phyloP scores from a whole-genome alignment of 2,113 vertebrate species.

The Entelurus aequoreus region DNA sequence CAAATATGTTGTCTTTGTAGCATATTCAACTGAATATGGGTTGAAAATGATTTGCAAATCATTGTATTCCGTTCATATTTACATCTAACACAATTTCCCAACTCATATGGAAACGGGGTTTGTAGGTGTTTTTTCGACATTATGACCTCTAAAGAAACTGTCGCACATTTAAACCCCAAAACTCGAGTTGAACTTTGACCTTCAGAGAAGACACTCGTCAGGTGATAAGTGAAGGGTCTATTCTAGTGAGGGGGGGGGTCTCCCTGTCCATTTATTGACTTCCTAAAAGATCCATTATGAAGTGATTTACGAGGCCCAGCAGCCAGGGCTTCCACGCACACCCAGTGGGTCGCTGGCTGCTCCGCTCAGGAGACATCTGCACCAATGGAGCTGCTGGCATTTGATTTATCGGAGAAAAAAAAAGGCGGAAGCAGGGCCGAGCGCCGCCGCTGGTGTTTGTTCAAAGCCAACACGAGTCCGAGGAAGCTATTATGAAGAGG shows the following conservation, averaged over 20 bases:
- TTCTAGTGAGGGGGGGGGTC: constrained; percentile 31
- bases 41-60: too few relatives aligned
- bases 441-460: constrained; percentile 56
- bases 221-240: constrained; percentile 56
- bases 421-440: constrained; percentile 57
- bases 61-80: too few relatives aligned
- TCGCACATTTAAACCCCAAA: constrained; percentile 22
- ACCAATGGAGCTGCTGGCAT: constrained; percentile 21
- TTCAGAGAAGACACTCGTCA: constrained; percentile 48
- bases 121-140: constrained; percentile 12
- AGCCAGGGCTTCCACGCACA: constrained; percentile 22
- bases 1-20: too few relatives aligned
- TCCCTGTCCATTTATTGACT: constrained; percentile 69
- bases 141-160: constrained; percentile 30
- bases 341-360: constrained; percentile 17
- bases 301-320: constrained; percentile 68
- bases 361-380: constrained; percentile 58
- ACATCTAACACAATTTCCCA: too few relatives aligned
- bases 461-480: constrained; percentile 58
- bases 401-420: constrained; percentile 67
- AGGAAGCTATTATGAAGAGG: constrained; percentile 67
- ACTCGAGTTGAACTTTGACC: constrained; percentile 56
- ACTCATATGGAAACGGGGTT: too few relatives aligned
- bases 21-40: too few relatives aligned
- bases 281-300: constrained; percentile 75